phyloP scores from a whole-genome alignment of 2,113 vertebrate genomes.

The Leucopternis melanops region DNA sequence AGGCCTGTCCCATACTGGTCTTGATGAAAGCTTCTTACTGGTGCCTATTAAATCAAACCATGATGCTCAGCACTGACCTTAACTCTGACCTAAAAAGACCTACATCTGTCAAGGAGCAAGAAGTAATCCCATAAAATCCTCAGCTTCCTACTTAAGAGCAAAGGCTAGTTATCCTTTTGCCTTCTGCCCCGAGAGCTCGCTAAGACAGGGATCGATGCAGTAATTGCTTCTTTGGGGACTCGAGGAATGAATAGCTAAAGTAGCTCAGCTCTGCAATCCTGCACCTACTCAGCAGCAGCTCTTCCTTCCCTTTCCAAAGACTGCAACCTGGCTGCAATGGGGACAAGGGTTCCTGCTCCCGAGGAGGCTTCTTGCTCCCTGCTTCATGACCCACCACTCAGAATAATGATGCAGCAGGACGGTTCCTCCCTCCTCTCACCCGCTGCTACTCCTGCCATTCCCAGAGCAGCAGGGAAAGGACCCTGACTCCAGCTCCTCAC shows the following conservation, averaged over 20 bases:
- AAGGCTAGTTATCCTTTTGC: slow-evolving; percentile 20
- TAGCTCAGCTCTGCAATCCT: background rate
- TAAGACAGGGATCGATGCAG: background rate
- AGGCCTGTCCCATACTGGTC: background rate
- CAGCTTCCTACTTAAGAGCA: slow-evolving; percentile 40
- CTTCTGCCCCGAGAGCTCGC: background rate
- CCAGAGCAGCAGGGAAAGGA: background rate
- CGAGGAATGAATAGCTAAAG: background rate
- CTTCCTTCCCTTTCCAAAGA: background rate
- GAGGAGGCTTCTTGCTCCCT: background rate
- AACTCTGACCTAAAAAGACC: background rate
- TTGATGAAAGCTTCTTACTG: background rate
- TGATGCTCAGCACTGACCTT: background rate
- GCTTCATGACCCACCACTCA: background rate
- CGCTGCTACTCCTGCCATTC: background rate
- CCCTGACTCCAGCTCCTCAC: background rate
- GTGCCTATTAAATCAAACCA: background rate
- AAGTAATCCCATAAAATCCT: slow-evolving; percentile 45
- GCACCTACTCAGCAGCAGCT: background rate
- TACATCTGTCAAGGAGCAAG: slow-evolving; percentile 35
- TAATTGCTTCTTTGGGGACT: slow-evolving; percentile 13
- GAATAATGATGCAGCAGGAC: background rate
- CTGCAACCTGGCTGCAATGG: accelerated
- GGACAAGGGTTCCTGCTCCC: accelerated
- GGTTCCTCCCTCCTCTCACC: background rate